A percentile compares a stretch with the other conserved stretches of the same genome.
Evolutionary conservation across 2,797 vertebrate genomes (phyloP).

Genomic region (Chloroceryle inda): DNA sequence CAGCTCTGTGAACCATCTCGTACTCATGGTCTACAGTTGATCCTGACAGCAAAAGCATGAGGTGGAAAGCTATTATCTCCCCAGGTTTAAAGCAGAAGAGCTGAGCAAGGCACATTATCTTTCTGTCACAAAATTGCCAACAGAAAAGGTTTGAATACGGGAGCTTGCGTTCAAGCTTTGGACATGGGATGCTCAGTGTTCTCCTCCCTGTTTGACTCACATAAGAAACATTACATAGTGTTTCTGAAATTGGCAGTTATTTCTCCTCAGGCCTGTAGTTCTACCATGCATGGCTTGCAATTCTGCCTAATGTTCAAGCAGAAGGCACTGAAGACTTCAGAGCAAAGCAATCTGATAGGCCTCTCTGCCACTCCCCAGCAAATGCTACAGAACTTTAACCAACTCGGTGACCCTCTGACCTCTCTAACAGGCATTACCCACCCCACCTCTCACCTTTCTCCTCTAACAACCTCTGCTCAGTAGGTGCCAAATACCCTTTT

Average conservation of each 20-base stretch:
- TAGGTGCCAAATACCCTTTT: neutral
- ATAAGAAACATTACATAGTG: neutral
- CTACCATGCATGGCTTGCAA: neutral
- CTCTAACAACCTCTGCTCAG: neutral
- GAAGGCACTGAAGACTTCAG: neutral
- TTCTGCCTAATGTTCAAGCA: neutral
- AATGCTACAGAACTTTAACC: neutral
- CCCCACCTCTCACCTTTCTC: neutral
- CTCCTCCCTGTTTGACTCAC: neutral
- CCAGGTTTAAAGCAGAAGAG: neutral
- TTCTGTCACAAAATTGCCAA: neutral
- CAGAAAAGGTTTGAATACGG: neutral
- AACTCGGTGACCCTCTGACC: rapidly evolving
- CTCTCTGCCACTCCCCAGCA: neutral
- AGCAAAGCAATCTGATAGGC: neutral
- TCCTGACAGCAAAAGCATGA: neutral
- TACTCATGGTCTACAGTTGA: neutral
- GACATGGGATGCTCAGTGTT: rapidly evolving
- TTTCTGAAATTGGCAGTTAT: neutral
- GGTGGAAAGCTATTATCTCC: neutral
- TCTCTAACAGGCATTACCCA: neutral
- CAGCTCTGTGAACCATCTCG: neutral
- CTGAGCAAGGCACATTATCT: neutral
- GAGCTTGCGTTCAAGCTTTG: neutral
- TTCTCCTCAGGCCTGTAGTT: neutral